Conservation (phyloP, 2,113 vertebrate genomes). For the Circaetus cinerascens region DNA sequence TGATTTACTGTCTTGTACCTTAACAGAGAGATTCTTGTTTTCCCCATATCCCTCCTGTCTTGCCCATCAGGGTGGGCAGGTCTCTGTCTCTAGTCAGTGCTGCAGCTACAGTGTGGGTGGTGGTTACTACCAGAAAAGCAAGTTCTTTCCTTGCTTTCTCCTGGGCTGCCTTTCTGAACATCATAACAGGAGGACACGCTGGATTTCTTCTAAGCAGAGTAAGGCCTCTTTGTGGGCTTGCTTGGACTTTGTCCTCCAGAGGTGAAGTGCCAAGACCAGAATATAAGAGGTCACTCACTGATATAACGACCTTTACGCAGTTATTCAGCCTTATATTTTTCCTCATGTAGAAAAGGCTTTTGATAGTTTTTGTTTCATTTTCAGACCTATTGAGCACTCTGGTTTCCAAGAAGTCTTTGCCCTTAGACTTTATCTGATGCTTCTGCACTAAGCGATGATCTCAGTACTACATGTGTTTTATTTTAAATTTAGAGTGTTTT, state of each 20-base stretch:
- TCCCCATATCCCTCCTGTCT: not conserved
- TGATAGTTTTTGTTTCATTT: not conserved
- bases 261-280: not conserved
- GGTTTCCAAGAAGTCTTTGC: not conserved
- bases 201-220: not conserved
- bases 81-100: not conserved
- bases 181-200: rapidly evolving
- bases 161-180: not conserved
- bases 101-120: rapidly evolving
- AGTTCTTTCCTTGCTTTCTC: not conserved
- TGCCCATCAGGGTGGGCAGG: not conserved
- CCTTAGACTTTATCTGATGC: not conserved
- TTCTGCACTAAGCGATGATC: not conserved
- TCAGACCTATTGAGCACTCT: not conserved
- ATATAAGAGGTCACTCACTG: no score
- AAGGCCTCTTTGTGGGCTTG: not conserved
- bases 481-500: not conserved
- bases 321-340: not conserved
- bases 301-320: rapidly evolving
- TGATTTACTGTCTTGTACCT: no score
- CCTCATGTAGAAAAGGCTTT: not conserved
- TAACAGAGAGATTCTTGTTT: not conserved
- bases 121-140: not conserved
- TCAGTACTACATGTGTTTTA: not conserved
- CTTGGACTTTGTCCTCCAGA: not conserved